Evolutionary conservation across 2,797 vertebrate genomes (phyloP), one percentile per base, ranked within the genome.

Genomic region (Tiaroga cobitis): DNA sequence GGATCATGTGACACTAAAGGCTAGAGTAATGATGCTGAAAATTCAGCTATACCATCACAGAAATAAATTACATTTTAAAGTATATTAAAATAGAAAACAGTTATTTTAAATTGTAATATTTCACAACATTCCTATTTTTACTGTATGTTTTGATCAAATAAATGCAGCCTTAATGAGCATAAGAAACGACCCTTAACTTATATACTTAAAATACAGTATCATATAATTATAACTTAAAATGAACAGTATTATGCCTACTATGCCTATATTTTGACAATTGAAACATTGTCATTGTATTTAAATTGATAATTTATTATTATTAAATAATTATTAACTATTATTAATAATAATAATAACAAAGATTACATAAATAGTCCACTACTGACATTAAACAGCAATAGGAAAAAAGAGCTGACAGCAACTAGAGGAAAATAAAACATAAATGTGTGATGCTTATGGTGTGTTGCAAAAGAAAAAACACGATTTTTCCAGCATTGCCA

Each of bases 401-500:
- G 7, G n/a, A 9, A 19, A 37, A 34, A 76, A 8, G 5, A 15
- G 43, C 81, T 75, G 72, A 61, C 59, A 39, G 21, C 15, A 54
- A 37, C 41, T 39, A 75, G 32, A 63, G 81, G 8, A 34, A 34
- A 34, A 51, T 29, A 29, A 56, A 77, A 78, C 34, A n/a, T 69
- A 51, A 56, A 69, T 39, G 65, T 49, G 67, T 83, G 41, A 75
- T 63, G n/a, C 34, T 83, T 39, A 73, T 5, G 26, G 24, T 24
- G 70, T 26, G 21, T 59, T 34, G 83, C 51, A 26, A 59, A 61
- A 70, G 63, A n/a, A 78, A 56, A 81, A 49, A 93, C 93, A 8
- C 0, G 0, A 93, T 93, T 94, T 97, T 92, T 92, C 89, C 90
- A 92, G 95, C 95, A 96, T 97, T 96, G 88, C 32, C 82, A 94